Conservation (phyloP, 35 echinoderm and acorn worm species). For the Ophiothrix spiculata region DNA sequence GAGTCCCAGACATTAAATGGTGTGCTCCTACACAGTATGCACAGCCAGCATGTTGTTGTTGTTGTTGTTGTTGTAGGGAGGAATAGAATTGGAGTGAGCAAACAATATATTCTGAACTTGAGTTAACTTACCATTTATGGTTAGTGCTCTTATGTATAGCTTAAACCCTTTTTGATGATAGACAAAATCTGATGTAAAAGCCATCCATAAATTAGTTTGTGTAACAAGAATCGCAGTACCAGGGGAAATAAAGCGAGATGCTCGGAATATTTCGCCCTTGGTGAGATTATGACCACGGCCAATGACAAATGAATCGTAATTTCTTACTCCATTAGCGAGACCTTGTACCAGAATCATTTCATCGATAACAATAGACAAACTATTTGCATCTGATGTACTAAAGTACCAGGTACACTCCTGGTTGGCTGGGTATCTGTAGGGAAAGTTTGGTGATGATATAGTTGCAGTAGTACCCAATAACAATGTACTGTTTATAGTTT, state of each 20-base stretch:
- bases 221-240: background rate
- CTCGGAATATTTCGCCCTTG: background rate
- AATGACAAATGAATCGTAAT: background rate
- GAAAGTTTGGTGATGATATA: background rate
- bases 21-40: no score
- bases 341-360: background rate
- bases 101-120: no score
- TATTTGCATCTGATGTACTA: background rate
- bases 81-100: no score
- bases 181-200: background rate
- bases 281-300: background rate
- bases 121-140: background rate
- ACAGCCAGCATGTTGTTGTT: no score
- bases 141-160: background rate
- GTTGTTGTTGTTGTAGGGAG: no score
- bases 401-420: background rate
- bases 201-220: background rate
- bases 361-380: background rate
- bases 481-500: background rate
- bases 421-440: background rate
- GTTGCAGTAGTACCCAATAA: background rate
- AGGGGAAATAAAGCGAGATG: background rate
- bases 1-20: no score
- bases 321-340: background rate
- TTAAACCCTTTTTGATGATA: background rate